phyloP scores from a whole-genome alignment of 2,113 vertebrate genomes.

The Prionailurus viverrinus region DNA sequence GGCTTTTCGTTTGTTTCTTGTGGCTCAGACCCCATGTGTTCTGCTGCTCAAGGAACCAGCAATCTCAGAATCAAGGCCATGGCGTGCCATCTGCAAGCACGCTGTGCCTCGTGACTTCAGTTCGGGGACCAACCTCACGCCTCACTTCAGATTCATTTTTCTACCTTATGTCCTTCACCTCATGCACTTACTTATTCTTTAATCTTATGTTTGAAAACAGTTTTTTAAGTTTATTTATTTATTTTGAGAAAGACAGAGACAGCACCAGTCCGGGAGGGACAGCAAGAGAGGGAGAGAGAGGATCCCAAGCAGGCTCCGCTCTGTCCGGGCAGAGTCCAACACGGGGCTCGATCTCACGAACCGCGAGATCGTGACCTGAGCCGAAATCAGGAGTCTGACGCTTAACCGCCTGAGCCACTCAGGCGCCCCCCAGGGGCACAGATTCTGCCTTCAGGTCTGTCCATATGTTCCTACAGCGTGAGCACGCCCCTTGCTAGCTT shows the following conservation, averaged over 20 bases:
- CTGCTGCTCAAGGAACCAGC: accelerated
- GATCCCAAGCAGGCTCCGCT: too few species aligned
- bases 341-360: too few species aligned
- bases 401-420: too few species aligned
- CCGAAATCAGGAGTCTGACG: too few species aligned
- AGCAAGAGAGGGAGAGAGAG: too few species aligned
- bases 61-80: accelerated
- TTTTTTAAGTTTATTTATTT: too few species aligned
- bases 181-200: too few species aligned
- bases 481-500: accelerated
- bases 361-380: too few species aligned
- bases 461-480: accelerated
- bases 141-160: neutral
- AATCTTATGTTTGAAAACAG: too few species aligned
- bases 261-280: too few species aligned
- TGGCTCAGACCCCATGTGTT: accelerated
- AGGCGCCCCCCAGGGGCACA: neutral
- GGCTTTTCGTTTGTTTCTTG: neutral
- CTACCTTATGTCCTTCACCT: neutral
- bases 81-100: accelerated
- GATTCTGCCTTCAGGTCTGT: accelerated
- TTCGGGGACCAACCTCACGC: accelerated
- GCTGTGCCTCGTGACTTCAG: accelerated
- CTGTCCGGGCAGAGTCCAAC: too few species aligned
- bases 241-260: too few species aligned